Evolutionary conservation across 2,888 invertebrate species (phyloP), one percentile per base, ranked within the genome.

Genomic region (Kuschelorhynchus macadamiae): DNA sequence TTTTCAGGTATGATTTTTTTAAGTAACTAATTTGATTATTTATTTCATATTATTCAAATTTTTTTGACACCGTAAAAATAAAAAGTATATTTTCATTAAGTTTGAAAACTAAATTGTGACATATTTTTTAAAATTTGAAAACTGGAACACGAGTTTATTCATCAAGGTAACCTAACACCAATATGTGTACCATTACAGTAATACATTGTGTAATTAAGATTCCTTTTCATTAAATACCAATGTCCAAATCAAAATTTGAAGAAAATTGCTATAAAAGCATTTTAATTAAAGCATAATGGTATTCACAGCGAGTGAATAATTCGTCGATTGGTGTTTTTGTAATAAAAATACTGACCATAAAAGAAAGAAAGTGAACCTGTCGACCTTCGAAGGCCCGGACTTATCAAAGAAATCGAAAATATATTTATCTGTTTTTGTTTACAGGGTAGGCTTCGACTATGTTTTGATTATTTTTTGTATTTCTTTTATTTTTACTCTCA

Each of bases 351-450:
- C 69, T 30, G 53, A 55, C 53, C 62, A 62, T 62, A 74, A 73
- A 72, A 70, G 72, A 75, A 78, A 76, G 77, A 78, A 78, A 77
- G 77, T 75, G 72, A 78, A 79, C 78, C 76, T 67, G 78, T 64
- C 74, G 75, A 70, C 78, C 78, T 79, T 79, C 66, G 52, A 52
- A 60, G 46, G 59, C 46, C 52, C 42, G 59, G 64, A 50, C 57
- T 57, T 50, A 56, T 56, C 57, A 57, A 36, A 53, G 53, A 53
- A 53, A 53, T 60, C 60, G 57, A 44, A 32, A 57, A 57, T 46
- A 30, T 46, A 12, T 32, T 25, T 50, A 11, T 42, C 9, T 18
- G 16, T 14, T 25, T 17, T 21, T 1, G 2, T 2, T n/a, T 21
- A 2, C 50, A 50, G 50, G n/a, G 50, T 32, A 12, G 25, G 25